These are phyloP conservation scores for Istiophorus platypterus DNA, from an alignment of 2,113 vertebrate genomes.

Conservation along the genomic window DNA sequence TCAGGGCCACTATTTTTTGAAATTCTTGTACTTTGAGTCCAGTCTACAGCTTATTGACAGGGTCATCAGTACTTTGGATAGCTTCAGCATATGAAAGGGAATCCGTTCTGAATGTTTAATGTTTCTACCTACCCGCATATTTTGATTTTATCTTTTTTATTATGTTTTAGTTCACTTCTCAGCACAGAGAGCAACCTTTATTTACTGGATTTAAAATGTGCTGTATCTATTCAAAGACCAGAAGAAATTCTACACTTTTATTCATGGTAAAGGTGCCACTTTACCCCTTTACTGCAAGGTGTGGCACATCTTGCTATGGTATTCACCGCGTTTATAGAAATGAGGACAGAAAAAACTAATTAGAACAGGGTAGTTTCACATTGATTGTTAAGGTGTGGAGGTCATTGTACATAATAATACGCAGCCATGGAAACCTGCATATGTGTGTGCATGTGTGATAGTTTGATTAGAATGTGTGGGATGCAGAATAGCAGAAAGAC, in stretches of 20 bases:
- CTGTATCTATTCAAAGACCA: neutral
- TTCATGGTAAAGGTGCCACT: neutral
- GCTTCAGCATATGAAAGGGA: neutral
- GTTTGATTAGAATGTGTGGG: constrained; percentile 65
- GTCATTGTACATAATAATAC: constrained; percentile 29
- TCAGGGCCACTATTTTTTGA: neutral
- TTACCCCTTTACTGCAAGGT: neutral
- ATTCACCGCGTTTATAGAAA: constrained; percentile 1
- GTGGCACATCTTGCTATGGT: neutral
- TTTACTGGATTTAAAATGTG: neutral
- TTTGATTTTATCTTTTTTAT: neutral
- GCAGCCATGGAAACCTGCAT: constrained; percentile 18
- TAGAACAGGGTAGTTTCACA: neutral
- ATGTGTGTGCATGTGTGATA: neutral
- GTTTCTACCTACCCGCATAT: neutral
- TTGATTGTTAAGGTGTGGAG: constrained; percentile 43
- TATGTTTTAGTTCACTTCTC: neutral
- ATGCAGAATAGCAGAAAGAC: constrained; percentile 47
- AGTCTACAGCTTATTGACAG: neutral
- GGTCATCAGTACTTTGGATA: neutral
- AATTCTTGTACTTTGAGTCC: neutral
- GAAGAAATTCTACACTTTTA: neutral
- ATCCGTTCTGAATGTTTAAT: neutral
- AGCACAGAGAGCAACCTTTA: neutral
- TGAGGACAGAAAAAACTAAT: constrained; percentile 10